Evolutionary conservation across 1,140 invertebrate genomes (phyloP).

Genomic region (Stenopsyche tienmushanensis): DNA sequence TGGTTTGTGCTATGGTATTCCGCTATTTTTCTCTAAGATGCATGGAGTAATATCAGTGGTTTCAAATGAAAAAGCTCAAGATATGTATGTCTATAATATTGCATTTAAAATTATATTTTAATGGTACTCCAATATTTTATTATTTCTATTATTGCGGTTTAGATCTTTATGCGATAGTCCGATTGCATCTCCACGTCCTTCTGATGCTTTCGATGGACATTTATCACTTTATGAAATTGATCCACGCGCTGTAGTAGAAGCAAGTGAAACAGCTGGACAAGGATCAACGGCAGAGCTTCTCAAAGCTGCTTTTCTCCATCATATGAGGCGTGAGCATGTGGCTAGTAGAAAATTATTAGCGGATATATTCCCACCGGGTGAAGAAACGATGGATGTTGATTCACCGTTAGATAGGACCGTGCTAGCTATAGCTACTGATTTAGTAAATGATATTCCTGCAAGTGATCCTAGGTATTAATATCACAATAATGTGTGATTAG

Average conservation of each 20-base stretch:
- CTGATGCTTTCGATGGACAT: conserved; percentile 57
- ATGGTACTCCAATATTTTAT: background rate
- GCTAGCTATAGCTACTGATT: conserved; percentile 70
- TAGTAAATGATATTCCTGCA: conserved; percentile 85
- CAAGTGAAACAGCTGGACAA: conserved; percentile 12
- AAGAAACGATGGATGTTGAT: conserved; percentile 54
- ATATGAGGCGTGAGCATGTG: conserved; percentile 56
- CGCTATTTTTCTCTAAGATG: conserved; percentile 63
- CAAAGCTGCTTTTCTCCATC: conserved; percentile 77
- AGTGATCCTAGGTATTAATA: conserved; percentile 77
- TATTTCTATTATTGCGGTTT: conserved; percentile 17
- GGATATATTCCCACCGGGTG: conserved; percentile 44
- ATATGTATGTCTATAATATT: conserved; percentile 40
- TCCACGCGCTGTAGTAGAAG: conserved; percentile 64
- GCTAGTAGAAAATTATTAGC: conserved; percentile 55
- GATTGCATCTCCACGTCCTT: conserved; percentile 49
- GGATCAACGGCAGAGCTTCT: conserved; percentile 47
- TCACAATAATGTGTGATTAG: no score
- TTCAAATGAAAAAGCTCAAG: conserved; percentile 52
- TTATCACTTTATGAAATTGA: conserved; percentile 70
- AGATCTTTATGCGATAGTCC: conserved; percentile 50
- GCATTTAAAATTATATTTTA: background rate
- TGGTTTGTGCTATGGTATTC: conserved; percentile 57
- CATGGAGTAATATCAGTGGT: conserved; percentile 63
- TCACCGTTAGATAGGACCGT: conserved; percentile 67